These are phyloP conservation scores for Clarias macrocephalus DNA, from an alignment of 2,113 vertebrate species.

Conservation along the genomic window DNA sequence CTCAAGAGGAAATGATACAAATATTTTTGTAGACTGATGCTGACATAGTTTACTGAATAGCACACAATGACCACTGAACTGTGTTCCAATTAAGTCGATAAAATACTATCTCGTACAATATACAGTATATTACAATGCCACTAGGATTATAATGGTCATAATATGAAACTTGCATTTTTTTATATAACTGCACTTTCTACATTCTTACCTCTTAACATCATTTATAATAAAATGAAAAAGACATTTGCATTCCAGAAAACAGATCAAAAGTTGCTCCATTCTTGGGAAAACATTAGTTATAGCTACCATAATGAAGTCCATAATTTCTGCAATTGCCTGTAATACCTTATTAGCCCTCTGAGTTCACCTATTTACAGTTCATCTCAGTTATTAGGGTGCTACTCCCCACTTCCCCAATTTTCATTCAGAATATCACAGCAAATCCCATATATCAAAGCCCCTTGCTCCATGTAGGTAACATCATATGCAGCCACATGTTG, in stretches of 20 bases:
- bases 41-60: not conserved
- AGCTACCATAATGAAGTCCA: slow-evolving; percentile 15
- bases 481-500: slow-evolving; percentile 52
- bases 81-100: not conserved
- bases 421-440: slow-evolving; percentile 44
- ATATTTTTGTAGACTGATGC: not conserved
- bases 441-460: slow-evolving; percentile 35
- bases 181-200: not conserved
- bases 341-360: slow-evolving; percentile 20
- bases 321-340: slow-evolving; percentile 7
- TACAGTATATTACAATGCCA: not conserved
- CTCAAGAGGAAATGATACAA: not conserved
- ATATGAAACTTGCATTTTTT: slow-evolving; percentile 1
- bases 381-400: not conserved
- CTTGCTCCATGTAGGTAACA: slow-evolving; percentile 35
- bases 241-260: not conserved
- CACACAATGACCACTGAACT: not conserved
- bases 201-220: not conserved
- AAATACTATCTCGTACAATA: not conserved
- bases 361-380: slow-evolving; percentile 6
- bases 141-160: slow-evolving; percentile 14
- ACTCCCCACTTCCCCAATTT: slow-evolving; percentile 3
- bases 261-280: not conserved
- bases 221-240: not conserved
- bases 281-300: slow-evolving; percentile 6